Conservation (phyloP, 2,888 invertebrate genomes). For the Amiota mariae region DNA sequence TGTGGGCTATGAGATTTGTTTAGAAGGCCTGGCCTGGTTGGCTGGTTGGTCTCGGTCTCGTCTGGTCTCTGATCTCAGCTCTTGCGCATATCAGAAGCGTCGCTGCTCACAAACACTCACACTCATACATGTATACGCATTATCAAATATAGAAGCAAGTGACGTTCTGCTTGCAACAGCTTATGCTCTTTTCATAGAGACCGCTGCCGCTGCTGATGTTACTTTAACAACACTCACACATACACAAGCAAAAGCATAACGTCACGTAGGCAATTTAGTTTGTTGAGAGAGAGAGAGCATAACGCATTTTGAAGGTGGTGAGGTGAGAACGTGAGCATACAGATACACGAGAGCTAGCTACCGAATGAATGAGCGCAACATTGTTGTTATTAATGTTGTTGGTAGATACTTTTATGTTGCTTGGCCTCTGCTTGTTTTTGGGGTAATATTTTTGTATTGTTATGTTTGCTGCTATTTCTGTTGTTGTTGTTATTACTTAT, state of each 20-base stretch:
- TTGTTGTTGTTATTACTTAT: constrained; percentile 60
- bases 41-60: background rate
- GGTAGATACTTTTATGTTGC: background rate
- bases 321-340: constrained; percentile 11
- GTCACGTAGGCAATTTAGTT: constrained; percentile 23
- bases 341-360: constrained; percentile 10
- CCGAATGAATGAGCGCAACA: background rate
- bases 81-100: background rate
- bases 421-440: constrained; percentile 27
- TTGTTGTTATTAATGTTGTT: background rate
- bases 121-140: background rate
- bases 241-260: background rate
- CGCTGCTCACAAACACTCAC: background rate
- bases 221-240: constrained; percentile 2
- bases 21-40: constrained; percentile 38
- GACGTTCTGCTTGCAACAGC: background rate
- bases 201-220: background rate
- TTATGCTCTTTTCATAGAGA: background rate
- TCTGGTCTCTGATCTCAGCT: background rate
- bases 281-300: background rate
- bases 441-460: constrained; percentile 48
- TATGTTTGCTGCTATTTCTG: constrained; percentile 39
- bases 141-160: background rate
- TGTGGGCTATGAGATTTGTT: constrained; percentile 46
- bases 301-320: constrained; percentile 7